Evolutionary conservation across 2,888 invertebrate genomes (phyloP).

Genomic region (Polymixis flavicincta): DNA sequence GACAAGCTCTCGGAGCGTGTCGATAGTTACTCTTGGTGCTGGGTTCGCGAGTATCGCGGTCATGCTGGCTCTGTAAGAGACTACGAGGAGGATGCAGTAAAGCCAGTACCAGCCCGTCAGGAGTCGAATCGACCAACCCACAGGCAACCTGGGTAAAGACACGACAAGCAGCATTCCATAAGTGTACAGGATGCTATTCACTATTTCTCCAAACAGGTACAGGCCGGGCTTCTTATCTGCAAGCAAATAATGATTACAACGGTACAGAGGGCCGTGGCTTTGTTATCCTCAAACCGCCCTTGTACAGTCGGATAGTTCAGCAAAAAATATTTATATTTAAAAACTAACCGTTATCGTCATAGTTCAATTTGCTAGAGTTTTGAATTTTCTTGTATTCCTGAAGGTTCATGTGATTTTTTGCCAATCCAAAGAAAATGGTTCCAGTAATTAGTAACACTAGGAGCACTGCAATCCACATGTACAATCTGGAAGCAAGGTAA

Average conservation of each 20-base stretch:
- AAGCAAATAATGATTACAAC: constrained; percentile 63
- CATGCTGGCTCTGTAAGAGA: constrained; percentile 95
- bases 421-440: constrained; percentile 92
- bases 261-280: not conserved
- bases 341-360: constrained; percentile 53
- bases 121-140: constrained; percentile 95
- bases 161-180: constrained; percentile 95
- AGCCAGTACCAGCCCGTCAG: constrained; percentile 97
- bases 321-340: constrained; percentile 13
- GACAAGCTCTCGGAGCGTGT: constrained; percentile 93
- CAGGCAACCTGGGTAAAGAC: constrained; percentile 94
- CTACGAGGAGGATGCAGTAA: constrained; percentile 95
- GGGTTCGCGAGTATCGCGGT: constrained; percentile 96
- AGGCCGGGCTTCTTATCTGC: constrained; percentile 88
- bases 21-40: constrained; percentile 94
- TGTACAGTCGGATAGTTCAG: not conserved
- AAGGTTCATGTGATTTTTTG: constrained; percentile 90
- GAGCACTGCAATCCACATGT: constrained; percentile 94
- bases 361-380: constrained; percentile 37
- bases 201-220: constrained; percentile 93
- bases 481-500: constrained; percentile 85
- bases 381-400: constrained; percentile 74
- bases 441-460: constrained; percentile 92
- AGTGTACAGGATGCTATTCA: constrained; percentile 94
- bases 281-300: not conserved